These are phyloP conservation scores for Polylopha cassiicola DNA, from an alignment of 2,888 invertebrate genomes.

Conservation along the genomic window DNA sequence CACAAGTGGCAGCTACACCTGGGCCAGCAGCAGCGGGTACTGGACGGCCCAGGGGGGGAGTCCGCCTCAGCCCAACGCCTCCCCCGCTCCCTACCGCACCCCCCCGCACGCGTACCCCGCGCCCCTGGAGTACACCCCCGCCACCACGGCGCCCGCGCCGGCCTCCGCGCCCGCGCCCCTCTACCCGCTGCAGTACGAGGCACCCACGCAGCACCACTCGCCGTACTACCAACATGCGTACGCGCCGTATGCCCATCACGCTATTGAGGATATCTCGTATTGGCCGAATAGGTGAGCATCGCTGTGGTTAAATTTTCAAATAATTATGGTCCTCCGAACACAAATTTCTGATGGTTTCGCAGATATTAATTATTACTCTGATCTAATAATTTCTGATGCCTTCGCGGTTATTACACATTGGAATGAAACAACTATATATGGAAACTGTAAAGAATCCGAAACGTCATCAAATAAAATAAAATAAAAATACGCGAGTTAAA, in stretches of 20 bases:
- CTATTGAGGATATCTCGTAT: slow-evolving; percentile 70
- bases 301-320: too few species aligned
- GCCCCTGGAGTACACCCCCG: slow-evolving; percentile 60
- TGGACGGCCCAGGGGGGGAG: slow-evolving; percentile 63
- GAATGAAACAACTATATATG: too few species aligned
- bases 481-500: too few species aligned
- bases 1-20: slow-evolving; percentile 59
- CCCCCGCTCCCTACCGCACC: slow-evolving; percentile 65
- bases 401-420: too few species aligned
- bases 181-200: slow-evolving; percentile 66
- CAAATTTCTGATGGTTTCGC: too few species aligned
- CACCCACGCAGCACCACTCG: slow-evolving; percentile 62
- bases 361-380: too few species aligned
- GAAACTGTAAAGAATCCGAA: too few species aligned
- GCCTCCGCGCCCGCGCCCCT: slow-evolving; percentile 56
- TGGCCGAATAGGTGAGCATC: slow-evolving; percentile 67
- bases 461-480: too few species aligned
- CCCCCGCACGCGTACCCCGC: slow-evolving; percentile 68
- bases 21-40: slow-evolving; percentile 62
- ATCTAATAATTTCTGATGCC: too few species aligned
- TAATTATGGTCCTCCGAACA: too few species aligned
- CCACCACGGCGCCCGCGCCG: slow-evolving; percentile 49
- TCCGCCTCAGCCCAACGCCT: slow-evolving; percentile 60
- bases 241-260: slow-evolving; percentile 68
- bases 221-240: slow-evolving; percentile 71